Conservation (phyloP, 1,140 invertebrate species). For the Thereuonema tuberculata region DNA sequence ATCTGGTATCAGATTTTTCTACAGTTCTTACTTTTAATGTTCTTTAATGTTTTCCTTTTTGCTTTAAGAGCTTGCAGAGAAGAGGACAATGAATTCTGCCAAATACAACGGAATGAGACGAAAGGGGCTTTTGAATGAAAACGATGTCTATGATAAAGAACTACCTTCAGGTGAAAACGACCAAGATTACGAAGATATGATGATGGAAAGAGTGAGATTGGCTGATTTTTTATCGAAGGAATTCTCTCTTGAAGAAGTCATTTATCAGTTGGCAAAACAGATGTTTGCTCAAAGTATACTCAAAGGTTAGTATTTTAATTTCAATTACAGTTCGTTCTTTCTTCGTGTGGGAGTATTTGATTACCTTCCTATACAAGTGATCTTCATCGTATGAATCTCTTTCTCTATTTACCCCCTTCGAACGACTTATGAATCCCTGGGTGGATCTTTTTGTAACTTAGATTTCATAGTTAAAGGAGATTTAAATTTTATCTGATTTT, state of each 20-base stretch:
- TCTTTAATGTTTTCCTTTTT: too few relatives aligned
- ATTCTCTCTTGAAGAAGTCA: constrained; percentile 55
- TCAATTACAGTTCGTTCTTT: too few relatives aligned
- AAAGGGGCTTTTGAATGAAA: background rate
- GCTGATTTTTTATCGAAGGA: constrained; percentile 52
- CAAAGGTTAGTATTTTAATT: constrained; percentile 37
- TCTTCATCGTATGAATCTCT: background rate
- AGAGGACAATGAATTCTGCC: background rate
- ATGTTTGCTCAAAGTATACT: constrained; percentile 54
- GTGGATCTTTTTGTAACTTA: too few relatives aligned
- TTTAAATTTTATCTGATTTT: too few relatives aligned
- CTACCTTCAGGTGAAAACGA: constrained; percentile 25
- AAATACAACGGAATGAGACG: background rate
- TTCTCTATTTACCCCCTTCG: background rate
- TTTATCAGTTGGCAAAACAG: constrained; percentile 57
- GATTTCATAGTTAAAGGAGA: too few relatives aligned
- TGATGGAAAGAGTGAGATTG: constrained; percentile 41
- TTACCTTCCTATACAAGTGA: background rate
- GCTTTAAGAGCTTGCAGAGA: too few relatives aligned
- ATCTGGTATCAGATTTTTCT: too few relatives aligned
- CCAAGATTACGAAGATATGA: constrained; percentile 38
- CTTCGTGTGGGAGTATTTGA: background rate
- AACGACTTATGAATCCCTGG: too few relatives aligned
- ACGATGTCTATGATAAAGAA: background rate
- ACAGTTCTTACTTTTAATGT: too few relatives aligned